Conservation (phyloP, 2,113 vertebrate genomes). For the Etia nguti region DNA sequence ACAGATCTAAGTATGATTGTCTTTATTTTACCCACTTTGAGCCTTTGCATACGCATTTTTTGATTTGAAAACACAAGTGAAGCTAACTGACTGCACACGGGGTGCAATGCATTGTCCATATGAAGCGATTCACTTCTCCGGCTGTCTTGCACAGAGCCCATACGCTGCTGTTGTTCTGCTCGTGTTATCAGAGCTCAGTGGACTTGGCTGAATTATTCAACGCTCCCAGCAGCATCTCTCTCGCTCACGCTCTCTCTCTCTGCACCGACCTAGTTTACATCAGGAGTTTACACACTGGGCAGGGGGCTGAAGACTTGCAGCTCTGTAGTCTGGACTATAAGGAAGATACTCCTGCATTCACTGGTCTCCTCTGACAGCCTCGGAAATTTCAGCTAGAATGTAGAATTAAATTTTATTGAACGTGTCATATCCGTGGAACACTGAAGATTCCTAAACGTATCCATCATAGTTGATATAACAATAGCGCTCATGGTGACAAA, state of each 20-base stretch:
- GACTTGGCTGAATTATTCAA: slow-evolving; percentile 65
- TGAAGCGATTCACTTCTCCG: background rate
- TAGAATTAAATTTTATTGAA: background rate
- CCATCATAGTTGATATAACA: background rate
- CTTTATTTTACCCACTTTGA: background rate
- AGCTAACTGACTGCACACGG: background rate
- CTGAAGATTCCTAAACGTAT: background rate
- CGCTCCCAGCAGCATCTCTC: slow-evolving; percentile 40
- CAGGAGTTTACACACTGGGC: slow-evolving; percentile 38
- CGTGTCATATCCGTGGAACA: background rate
- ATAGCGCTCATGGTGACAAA: background rate
- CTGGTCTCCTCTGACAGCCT: background rate
- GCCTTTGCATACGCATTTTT: background rate
- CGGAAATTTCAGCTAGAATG: background rate
- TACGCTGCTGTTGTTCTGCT: slow-evolving; percentile 49
- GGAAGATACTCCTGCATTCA: background rate
- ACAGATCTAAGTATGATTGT: background rate
- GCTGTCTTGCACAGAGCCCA: slow-evolving; percentile 12
- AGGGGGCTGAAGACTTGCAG: background rate
- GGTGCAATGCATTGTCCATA: background rate
- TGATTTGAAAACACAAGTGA: background rate
- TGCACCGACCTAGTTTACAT: slow-evolving; percentile 49
- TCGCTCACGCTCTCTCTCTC: slow-evolving; percentile 1
- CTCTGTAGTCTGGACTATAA: background rate
- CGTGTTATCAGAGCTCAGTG: slow-evolving; percentile 52